These are phyloP conservation scores for Zeus faber DNA, from an alignment of 2,113 vertebrate genomes.

Conservation along the genomic window DNA sequence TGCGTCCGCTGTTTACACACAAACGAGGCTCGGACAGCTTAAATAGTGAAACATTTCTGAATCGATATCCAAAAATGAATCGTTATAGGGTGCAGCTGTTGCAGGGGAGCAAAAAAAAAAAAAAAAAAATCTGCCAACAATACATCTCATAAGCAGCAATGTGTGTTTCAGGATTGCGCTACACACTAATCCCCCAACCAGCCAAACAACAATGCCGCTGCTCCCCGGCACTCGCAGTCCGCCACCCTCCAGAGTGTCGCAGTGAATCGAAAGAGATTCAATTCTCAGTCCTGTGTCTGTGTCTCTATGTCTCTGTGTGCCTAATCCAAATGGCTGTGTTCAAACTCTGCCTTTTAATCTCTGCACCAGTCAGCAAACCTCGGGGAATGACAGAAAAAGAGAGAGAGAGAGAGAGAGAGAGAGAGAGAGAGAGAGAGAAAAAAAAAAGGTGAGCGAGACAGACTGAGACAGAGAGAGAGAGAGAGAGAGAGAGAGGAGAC, in stretches of 20 bases:
- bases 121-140: too few species aligned
- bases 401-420: not conserved
- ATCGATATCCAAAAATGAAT: too few species aligned
- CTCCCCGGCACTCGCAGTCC: too few species aligned
- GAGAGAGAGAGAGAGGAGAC: not conserved
- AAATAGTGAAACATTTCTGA: too few species aligned
- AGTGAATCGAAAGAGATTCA: not conserved
- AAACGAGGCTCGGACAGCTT: too few species aligned
- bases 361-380: not conserved
- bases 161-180: too few species aligned
- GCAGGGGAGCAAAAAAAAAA: too few species aligned
- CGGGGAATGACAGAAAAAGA: constrained; percentile 9
- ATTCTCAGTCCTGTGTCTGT: not conserved
- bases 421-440: not conserved
- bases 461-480: not conserved
- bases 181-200: not conserved
- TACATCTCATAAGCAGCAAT: not conserved
- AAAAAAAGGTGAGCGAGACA: not conserved
- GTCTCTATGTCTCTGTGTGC: not conserved
- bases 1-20: too few species aligned
- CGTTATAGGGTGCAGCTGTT: too few species aligned
- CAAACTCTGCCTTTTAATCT: not conserved
- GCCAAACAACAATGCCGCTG: not conserved
- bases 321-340: not conserved
- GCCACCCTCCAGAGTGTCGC: not conserved